Conservation (phyloP, 2,888 invertebrate genomes). For the Yponomeuta malinellus region DNA sequence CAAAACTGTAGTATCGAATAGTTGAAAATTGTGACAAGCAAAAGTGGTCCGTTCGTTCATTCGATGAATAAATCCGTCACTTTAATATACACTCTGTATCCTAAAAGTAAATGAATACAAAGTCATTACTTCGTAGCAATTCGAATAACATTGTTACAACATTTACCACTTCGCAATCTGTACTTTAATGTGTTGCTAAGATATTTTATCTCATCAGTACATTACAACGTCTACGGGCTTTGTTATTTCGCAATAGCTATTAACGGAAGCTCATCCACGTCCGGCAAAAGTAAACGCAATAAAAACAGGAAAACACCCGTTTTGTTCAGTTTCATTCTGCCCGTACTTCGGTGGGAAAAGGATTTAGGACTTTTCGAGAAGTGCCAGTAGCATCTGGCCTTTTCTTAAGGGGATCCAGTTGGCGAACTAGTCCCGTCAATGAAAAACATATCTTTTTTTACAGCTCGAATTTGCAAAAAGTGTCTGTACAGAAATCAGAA, state of each 20-base stretch:
- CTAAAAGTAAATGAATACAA: no score
- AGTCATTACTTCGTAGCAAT: no score
- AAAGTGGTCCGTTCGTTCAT: no score
- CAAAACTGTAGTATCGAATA: no score
- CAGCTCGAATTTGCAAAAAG: no score
- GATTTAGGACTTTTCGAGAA: neutral
- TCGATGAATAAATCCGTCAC: no score
- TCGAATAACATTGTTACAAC: neutral
- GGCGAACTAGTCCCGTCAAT: no score
- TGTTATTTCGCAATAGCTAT: neutral
- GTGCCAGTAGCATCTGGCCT: neutral
- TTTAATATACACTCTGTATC: no score
- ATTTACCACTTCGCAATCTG: neutral
- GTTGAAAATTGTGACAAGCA: no score
- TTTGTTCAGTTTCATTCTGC: neutral
- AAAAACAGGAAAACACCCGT: neutral
- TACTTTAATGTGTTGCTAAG: neutral
- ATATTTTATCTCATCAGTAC: neutral
- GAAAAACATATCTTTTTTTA: no score
- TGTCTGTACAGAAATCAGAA: no score
- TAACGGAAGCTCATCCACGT: neutral
- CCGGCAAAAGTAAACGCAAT: neutral
- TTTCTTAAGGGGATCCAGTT: neutral
- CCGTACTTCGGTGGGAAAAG: neutral
- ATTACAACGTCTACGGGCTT: neutral